phyloP scores from a whole-genome alignment of 2,797 vertebrate genomes.

The Agapornis canus region DNA sequence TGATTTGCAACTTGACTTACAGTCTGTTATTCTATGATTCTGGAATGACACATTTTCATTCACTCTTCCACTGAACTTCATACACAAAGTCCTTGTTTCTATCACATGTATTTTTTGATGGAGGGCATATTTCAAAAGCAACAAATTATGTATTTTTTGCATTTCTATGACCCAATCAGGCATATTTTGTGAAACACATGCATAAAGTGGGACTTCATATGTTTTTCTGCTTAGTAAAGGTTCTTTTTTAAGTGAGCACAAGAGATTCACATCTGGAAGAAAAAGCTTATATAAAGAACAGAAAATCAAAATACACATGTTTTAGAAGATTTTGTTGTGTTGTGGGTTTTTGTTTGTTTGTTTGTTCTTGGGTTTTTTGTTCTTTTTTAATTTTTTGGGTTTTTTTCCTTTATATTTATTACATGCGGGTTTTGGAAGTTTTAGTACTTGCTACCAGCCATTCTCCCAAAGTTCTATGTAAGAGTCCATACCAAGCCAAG shows the following conservation, averaged over 20 bases:
- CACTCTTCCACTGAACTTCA: background rate
- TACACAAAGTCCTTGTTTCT: background rate
- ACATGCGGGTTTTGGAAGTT: background rate
- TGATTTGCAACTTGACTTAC: background rate
- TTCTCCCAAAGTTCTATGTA: background rate
- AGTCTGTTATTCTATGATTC: background rate
- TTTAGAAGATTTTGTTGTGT: background rate
- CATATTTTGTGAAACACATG: background rate
- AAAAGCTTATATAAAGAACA: background rate
- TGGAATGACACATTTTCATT: background rate
- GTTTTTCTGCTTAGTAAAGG: background rate
- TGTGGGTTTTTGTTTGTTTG: background rate
- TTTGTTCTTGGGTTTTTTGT: no score
- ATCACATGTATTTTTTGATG: background rate
- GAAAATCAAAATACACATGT: background rate
- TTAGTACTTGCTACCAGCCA: background rate
- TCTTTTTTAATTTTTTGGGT: background rate
- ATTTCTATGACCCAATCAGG: background rate
- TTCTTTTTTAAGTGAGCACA: background rate
- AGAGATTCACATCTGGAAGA: background rate
- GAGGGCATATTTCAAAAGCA: background rate
- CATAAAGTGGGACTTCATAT: background rate
- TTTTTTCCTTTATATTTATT: background rate
- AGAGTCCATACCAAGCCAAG: background rate
- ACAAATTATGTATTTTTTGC: accelerated